Base-by-base conservation (phyloP, 2,888 invertebrate species). In the Acronicta aceris region DNA sequence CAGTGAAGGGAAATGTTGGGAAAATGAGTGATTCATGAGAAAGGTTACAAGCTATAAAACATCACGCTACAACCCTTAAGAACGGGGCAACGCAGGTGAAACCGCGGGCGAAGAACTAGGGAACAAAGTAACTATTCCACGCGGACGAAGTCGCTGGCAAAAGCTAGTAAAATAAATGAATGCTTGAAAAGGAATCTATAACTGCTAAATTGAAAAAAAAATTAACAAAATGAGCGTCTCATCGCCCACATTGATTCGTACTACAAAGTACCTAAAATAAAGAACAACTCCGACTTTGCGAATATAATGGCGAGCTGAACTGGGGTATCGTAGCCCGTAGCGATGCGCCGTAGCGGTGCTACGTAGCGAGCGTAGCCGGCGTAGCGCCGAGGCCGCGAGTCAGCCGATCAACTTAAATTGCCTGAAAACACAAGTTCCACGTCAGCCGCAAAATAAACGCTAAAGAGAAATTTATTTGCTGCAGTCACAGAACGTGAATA, bases 401-500 rank as follows among this genome's bases (percentile, higher is more conserved):
- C 70, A 74, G 71, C 65, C 72, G 78, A 78, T 73, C 74, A 85
- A 88, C 82, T 89, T 85, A 86, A 89, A 89, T 89, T 86, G 82
- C 81, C 81, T 84, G 81, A 82, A 83, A 85, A 83, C 79, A 83
- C 78, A 84, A 84, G 81, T 86, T 81, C 55, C 64, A 76, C 81
- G 79, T 80, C 78, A 82, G 79, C 79, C 76, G 62, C 74, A 77
- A 76, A 77, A 81, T 81, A 82, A 84, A 82, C 76, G 76, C 68
- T 70, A 69, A 67, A 68, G 69, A 71, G 71, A 81, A 67, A 76
- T 79, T 78, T 82, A 75, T 83, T 80, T 75, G 79, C 75, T 74
- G 78, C 75, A 80, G 81, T 84, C 80, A 78, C 77, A 77, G 69
- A 81, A 76, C 59, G 66, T 66, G 80, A 82, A 79, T 77, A 80